These are phyloP conservation scores for Cuculus canorus DNA, from an alignment of 2,797 vertebrate species.

Conservation along the genomic window DNA sequence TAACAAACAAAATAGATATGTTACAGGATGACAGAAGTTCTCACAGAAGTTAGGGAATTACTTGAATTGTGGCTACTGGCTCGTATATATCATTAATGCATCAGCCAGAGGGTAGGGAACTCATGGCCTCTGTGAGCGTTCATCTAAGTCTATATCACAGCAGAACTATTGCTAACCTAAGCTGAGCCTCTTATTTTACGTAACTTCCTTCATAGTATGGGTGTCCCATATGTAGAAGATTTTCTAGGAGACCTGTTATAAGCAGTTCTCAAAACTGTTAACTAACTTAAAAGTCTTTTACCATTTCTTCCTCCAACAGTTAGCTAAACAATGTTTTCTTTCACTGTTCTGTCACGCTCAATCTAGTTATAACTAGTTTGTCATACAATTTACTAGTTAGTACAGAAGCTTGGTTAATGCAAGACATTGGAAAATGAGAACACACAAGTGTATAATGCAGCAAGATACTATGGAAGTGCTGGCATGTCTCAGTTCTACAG, in stretches of 20 bases:
- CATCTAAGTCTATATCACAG: neutral
- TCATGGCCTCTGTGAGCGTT: neutral
- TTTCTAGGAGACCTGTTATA: neutral
- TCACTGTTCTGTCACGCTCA: neutral
- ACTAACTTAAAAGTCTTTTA: neutral
- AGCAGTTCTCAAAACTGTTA: neutral
- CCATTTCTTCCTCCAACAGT: neutral
- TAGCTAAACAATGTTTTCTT: neutral
- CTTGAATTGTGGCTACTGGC: neutral
- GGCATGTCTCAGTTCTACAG: neutral
- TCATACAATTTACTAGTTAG: neutral
- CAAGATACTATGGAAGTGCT: neutral
- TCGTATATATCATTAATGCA: neutral
- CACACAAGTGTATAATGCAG: neutral
- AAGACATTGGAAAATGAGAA: neutral
- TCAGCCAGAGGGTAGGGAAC: neutral
- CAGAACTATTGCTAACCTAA: neutral
- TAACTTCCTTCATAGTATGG: neutral
- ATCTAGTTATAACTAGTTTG: neutral
- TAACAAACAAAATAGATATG: neutral
- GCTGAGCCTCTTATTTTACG: neutral
- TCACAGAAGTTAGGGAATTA: neutral
- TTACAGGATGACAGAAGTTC: neutral
- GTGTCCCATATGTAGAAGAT: neutral
- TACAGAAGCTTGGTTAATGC: neutral